Evolutionary conservation across 1,140 invertebrate genomes (phyloP).

Genomic region (Pectinophora gossypiella): DNA sequence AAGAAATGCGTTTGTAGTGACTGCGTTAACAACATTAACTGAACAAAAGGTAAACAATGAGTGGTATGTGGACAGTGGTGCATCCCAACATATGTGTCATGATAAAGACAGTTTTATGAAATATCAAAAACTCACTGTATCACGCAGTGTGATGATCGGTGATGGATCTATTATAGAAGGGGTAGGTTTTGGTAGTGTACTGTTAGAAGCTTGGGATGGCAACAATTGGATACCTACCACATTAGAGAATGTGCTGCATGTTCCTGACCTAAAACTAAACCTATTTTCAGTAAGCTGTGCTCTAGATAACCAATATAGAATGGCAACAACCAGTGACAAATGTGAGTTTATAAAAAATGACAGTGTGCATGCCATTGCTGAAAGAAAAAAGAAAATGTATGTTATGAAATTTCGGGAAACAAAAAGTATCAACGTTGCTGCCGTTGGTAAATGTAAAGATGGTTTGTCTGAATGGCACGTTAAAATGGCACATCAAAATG

Average conservation of each 20-base stretch:
- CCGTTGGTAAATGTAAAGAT: background rate
- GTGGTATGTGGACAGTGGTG: background rate
- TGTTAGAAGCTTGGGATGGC: background rate
- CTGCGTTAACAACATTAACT: background rate
- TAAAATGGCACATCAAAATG: background rate
- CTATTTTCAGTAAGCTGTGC: background rate
- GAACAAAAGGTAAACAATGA: background rate
- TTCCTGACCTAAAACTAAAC: background rate
- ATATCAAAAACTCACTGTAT: background rate
- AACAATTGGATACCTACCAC: background rate
- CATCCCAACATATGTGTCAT: background rate
- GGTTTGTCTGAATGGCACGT: background rate
- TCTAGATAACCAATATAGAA: background rate
- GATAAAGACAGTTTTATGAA: background rate
- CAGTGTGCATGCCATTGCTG: background rate
- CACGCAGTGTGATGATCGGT: background rate
- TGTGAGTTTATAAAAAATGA: background rate
- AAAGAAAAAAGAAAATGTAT: background rate
- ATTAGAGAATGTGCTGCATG: background rate
- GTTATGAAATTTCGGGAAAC: background rate
- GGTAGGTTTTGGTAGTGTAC: background rate
- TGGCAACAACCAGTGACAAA: background rate
- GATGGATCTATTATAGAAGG: background rate
- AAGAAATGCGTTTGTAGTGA: background rate
- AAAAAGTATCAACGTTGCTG: background rate